Base-by-base conservation (phyloP, 2,113 vertebrate species). In the Paralichthys olivaceus region DNA sequence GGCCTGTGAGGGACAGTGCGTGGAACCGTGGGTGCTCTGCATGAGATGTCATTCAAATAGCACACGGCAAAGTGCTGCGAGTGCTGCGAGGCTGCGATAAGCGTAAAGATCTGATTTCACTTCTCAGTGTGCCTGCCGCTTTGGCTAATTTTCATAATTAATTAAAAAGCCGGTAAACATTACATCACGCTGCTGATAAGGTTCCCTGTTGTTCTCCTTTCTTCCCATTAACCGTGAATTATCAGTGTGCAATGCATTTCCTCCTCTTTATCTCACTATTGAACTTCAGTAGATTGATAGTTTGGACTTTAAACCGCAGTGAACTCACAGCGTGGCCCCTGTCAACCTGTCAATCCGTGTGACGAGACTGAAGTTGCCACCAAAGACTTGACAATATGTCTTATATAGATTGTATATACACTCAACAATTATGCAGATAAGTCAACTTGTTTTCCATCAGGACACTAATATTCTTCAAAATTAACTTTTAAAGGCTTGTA, bases 121-220 rank as follows among this genome's bases (percentile, higher is more conserved):
- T 85, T 83, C 88, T 66, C 88, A 71, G 84, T 61, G 64, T 89
- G 88, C 88, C 88, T 72, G 71, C 73, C 40, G 85, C 89, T 87
- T 73, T 2, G 69, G 83, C 87, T 90, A 84, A 93, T 93, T 92
- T 92, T 92, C 92, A 92, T 92, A 92, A 93, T 93, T 90, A 92
- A 93, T 93, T 90, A 91, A 91, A 92, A 89, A 85, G 88, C 75
- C 68, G 74, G 92, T 93, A 92, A 93, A 92, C 89, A 92, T 92
- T 88, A 86, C 88, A 91, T 91, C 87, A 87, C 1, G 58, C 67
- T 8, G 77, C 88, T 84, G 92, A 93, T 92, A 93, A 91, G 88
- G 55, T 62, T 80, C 84, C 87, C 81, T 65, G 75, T 90, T 89
- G 91, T 87, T 92, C 84, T 68, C 47, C 74, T 66, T 53, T 80